These are phyloP conservation scores for Calycopis cecrops DNA, from an alignment of 1,140 invertebrate genomes.

Conservation along the genomic window DNA sequence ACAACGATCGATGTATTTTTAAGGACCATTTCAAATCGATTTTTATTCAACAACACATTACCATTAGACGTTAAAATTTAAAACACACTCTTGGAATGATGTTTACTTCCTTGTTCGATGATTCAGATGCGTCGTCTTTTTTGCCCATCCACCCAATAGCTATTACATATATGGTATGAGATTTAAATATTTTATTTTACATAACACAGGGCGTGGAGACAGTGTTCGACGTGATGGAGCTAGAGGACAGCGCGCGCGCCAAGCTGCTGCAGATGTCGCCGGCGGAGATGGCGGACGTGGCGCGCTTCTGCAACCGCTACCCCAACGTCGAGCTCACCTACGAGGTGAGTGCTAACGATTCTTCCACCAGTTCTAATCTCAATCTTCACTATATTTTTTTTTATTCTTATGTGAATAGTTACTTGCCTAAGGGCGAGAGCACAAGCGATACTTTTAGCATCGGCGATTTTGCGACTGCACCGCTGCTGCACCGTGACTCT, in stretches of 20 bases:
- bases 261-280: slow-evolving; percentile 90
- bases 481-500: too few species aligned
- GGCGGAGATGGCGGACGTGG: slow-evolving; percentile 96
- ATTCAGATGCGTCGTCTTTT: too few species aligned
- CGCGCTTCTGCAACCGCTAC: slow-evolving; percentile 98
- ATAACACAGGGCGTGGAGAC: slow-evolving; percentile 89
- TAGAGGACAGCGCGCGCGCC: slow-evolving; percentile 95
- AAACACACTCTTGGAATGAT: too few species aligned
- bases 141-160: neutral
- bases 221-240: slow-evolving; percentile 98
- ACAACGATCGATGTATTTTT: too few species aligned
- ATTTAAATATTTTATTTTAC: neutral
- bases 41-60: too few species aligned
- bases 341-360: slow-evolving; percentile 86
- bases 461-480: too few species aligned
- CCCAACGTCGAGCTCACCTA: slow-evolving; percentile 98
- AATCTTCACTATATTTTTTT: too few species aligned
- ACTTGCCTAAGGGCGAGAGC: neutral
- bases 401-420: neutral
- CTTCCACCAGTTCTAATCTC: too few species aligned
- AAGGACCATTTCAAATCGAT: too few species aligned
- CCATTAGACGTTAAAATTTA: too few species aligned
- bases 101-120: too few species aligned
- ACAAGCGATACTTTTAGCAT: neutral
- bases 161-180: neutral